Base-by-base conservation (phyloP, 2,888 invertebrate genomes). In the Fragum fragum region DNA sequence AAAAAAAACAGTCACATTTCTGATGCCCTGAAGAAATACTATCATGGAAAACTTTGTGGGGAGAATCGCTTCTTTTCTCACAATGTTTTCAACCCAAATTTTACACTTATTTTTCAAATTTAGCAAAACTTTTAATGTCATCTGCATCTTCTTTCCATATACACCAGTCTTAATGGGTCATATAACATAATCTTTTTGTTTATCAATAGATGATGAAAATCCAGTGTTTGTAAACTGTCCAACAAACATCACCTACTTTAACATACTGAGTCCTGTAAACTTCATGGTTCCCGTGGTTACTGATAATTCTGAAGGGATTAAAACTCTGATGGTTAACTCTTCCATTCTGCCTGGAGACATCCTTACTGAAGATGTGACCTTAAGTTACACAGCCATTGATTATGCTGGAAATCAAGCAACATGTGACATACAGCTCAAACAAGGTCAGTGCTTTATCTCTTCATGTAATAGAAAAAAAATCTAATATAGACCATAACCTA, bases 261-360 rank as follows among this genome's bases (percentile, higher is more conserved):
- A 57, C 28, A 57, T 23, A 9, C 21, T 57, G 14, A 57, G 28
- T 57, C 74, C 74, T 26, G 66, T 23, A 28, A 14, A 18, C 9
- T 66, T 63, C 36, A 66, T 36, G 11, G 28, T 28, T 1, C 82
- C 83, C 2, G 47, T 14, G 6, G 85, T 79, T 1, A 55, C 69
- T n/a, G 89, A 89, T 74, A 89, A 88, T 72, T 87, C 89, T 26
- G 83, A 77, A 2, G 42, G 66, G 18, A 47, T 86, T 7, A 77
- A 77, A 57, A 73, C 26, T 28, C 36, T 79, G 2, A 29, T 9
- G 2, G 23, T 16, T 18, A 47, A 59, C 47, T 18, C n/a, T 16
- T 11, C 55, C 6, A 29, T 76, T 29, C 57, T 14, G n/a, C 42
- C 59, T 0, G 61, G 61, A 23, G 76, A 76, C 42, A 26, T 69